Base-by-base conservation (phyloP, 2,797 vertebrate species). In the Rhynchonycteris naso region DNA sequence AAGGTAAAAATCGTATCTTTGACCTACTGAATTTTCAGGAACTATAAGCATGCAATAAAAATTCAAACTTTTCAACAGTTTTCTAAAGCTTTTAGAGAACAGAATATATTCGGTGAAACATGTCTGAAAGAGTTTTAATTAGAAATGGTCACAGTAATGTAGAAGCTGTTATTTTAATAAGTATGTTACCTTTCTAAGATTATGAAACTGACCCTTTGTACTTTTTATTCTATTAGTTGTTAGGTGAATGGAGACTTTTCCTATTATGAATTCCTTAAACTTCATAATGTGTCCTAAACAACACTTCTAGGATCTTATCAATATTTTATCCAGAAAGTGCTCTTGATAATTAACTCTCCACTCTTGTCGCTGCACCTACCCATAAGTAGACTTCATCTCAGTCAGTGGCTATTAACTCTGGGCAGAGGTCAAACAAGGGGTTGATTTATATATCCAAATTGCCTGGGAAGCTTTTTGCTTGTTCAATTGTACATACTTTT, bases 71-170 rank as follows among this genome's bases (percentile, higher is more conserved):
- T 61, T 61, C 38, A 69, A 71, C 21, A 71, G 2, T 79, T 90
- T 82, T 78, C 75, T 63, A 35, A 95, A 95, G 54, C 30, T 78
- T 94, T 84, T 80, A 19, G 71, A 89, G 86, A 92, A n/a, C 12
- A 43, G 24, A 1, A 1, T 78, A 4, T 30, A 50, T 65, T 90
- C 81, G 24, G 38, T 56, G 12, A 94, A 92, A 76, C 24, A 5
- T 9, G 43, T 56, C 82, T 86, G 61, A 91, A 86, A 58, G 26
- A 54, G 79, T 93, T 91, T 81, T 93, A 96, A 66, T 95, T 81
- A 94, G 54, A 96, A 90, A 86, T 76, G 50, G 50, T 50, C 54
- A 69, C 4, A 33, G 33, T 79, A 79, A 90, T 72, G 92, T 85
- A 90, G 93, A 91, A 54, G 33, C 0, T 33, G 21, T 78, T 81